phyloP scores from a whole-genome alignment of 2,888 invertebrate species.

The Andrena bicolor region DNA sequence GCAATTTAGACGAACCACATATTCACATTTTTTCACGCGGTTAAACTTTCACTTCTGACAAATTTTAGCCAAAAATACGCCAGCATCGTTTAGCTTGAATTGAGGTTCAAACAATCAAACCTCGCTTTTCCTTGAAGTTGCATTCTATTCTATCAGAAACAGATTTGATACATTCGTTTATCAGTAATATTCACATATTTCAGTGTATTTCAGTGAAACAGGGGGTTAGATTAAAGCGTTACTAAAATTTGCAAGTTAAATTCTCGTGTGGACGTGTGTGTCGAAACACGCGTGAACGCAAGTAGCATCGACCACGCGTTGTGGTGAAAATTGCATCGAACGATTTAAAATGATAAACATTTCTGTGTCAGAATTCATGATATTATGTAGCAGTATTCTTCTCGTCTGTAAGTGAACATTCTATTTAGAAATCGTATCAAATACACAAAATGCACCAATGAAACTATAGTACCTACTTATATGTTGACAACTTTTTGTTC shows the following conservation, averaged over 20 bases:
- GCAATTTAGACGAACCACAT: not conserved
- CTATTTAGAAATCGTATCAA: not conserved
- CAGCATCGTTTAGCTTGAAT: not conserved
- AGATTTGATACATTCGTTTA: not conserved
- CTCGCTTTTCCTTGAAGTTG: slow-evolving; percentile 34
- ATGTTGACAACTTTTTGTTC: not conserved
- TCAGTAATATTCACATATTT: not conserved
- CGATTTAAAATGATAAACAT: slow-evolving; percentile 71
- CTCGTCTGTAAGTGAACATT: slow-evolving; percentile 72
- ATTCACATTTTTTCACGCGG: not conserved
- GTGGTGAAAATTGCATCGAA: not conserved
- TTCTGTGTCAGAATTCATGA: slow-evolving; percentile 75
- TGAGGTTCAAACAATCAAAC: slow-evolving; percentile 8
- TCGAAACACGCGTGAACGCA: not conserved
- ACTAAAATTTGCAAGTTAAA: slow-evolving; percentile 53
- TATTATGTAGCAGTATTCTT: slow-evolving; percentile 74
- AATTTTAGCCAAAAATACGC: slow-evolving; percentile 1
- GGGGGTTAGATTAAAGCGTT: slow-evolving; percentile 20
- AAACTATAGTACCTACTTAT: not conserved
- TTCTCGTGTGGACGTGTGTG: not conserved
- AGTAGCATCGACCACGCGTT: not conserved
- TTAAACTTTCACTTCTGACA: not conserved
- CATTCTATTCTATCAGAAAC: not conserved
- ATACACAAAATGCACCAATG: not conserved
- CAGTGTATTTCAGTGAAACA: not conserved